Percentiles rank a stretch among this genome's conserved stretches.
Evolutionary conservation across 2,888 invertebrate genomes (phyloP).

Genomic region (Drosophila pseudotakahashii): DNA sequence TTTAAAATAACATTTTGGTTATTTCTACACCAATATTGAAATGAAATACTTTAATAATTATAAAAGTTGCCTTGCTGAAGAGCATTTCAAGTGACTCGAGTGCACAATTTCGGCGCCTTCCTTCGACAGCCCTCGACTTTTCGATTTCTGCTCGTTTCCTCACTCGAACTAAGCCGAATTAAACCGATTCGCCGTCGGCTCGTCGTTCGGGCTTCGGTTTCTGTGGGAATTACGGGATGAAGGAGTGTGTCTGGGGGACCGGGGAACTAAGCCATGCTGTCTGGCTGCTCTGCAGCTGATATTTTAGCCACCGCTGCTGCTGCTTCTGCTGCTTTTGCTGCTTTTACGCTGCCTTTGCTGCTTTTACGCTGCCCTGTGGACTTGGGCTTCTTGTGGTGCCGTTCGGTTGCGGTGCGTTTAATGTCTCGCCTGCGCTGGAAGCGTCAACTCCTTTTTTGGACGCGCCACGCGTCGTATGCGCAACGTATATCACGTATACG

Average conservation of each 20-base stretch:
- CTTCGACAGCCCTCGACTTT: conserved; percentile 43
- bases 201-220: conserved; percentile 8
- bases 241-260: conserved; percentile 8
- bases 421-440: conserved; percentile 75
- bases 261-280: conserved; percentile 18
- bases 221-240: conserved; percentile 22
- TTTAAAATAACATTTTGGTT: no score
- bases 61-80: neutral
- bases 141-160: conserved; percentile 15
- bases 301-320: conserved; percentile 11
- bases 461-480: conserved; percentile 53
- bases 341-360: conserved; percentile 17
- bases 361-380: conserved; percentile 36
- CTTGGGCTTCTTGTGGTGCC: conserved; percentile 71
- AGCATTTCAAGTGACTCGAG: neutral
- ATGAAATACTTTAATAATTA: no score
- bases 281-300: conserved; percentile 38
- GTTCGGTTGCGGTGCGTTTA: conserved; percentile 74
- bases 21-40: no score
- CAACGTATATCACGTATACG: conserved; percentile 36
- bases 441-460: conserved; percentile 73
- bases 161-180: conserved; percentile 11
- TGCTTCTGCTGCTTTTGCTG: conserved; percentile 10
- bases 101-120: neutral
- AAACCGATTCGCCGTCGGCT: conserved; percentile 6